Percentiles rank a stretch among this genome's conserved stretches.
Evolutionary conservation across 2,797 vertebrate species (phyloP).

Genomic region (Balearica regulorum): DNA sequence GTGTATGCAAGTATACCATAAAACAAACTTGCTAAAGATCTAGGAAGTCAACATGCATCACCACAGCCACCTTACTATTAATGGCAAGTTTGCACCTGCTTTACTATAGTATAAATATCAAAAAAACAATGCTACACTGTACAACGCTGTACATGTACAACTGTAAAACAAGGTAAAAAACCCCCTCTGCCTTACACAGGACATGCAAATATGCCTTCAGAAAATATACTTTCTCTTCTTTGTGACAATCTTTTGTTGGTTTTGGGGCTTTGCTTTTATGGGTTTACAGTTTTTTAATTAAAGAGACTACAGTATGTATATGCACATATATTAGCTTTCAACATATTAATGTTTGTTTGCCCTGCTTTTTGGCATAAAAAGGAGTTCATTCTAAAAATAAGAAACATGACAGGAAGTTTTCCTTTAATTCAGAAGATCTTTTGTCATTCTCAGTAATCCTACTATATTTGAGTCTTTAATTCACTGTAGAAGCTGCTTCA

Average conservation of each 20-base stretch:
- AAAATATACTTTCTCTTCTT: not conserved
- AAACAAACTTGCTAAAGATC: not conserved
- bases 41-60: not conserved
- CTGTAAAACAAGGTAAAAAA: not conserved
- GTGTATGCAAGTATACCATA: not conserved
- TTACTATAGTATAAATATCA: not conserved
- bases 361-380: not conserved
- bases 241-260: not conserved
- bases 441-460: not conserved
- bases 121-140: not conserved
- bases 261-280: not conserved
- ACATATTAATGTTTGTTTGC: not conserved
- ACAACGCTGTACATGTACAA: not conserved
- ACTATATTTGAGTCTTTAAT: not conserved
- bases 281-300: not conserved
- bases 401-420: not conserved
- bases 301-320: not conserved
- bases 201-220: not conserved
- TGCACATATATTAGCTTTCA: not conserved
- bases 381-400: not conserved
- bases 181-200: not conserved
- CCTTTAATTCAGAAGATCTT: not conserved
- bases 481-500: not conserved
- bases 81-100: not conserved
- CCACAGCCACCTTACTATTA: fast-evolving